phyloP scores from a whole-genome alignment of 2,888 invertebrate species.

The Desoria tigrina region DNA sequence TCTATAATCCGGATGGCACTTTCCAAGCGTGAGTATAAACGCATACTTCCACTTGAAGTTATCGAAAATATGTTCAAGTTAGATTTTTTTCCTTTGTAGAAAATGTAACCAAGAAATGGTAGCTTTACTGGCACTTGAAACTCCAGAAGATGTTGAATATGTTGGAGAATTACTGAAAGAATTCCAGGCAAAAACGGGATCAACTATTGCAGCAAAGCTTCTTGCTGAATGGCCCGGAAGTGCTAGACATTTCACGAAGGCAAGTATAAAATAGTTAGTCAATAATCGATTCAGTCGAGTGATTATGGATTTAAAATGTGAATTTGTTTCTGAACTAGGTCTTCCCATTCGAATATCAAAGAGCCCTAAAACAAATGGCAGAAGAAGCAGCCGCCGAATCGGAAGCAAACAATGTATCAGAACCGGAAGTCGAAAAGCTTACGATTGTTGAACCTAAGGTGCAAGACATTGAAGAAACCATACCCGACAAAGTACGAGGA shows the following conservation, averaged over 20 bases:
- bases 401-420: slow-evolving; percentile 57
- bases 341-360: slow-evolving; percentile 95
- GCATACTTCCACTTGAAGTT: no score
- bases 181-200: slow-evolving; percentile 85
- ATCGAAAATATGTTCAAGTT: neutral
- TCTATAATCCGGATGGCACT: slow-evolving; percentile 84
- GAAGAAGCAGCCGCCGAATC: slow-evolving; percentile 56
- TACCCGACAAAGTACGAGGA: slow-evolving; percentile 77
- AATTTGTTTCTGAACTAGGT: slow-evolving; percentile 67
- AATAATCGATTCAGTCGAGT: no score
- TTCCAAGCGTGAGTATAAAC: slow-evolving; percentile 56
- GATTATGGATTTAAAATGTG: no score
- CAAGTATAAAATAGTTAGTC: slow-evolving; percentile 51
- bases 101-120: slow-evolving; percentile 95
- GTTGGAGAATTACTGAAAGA: slow-evolving; percentile 78
- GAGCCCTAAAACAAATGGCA: slow-evolving; percentile 74
- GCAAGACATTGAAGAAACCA: slow-evolving; percentile 85
- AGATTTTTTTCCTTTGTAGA: slow-evolving; percentile 56
- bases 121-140: slow-evolving; percentile 80
- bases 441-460: slow-evolving; percentile 58
- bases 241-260: slow-evolving; percentile 81
- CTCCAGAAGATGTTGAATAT: slow-evolving; percentile 72
- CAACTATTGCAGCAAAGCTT: slow-evolving; percentile 76
- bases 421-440: slow-evolving; percentile 47
- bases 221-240: slow-evolving; percentile 77